Base-by-base conservation (phyloP, 2,888 invertebrate species). In the Hoplodrina ambigua region DNA sequence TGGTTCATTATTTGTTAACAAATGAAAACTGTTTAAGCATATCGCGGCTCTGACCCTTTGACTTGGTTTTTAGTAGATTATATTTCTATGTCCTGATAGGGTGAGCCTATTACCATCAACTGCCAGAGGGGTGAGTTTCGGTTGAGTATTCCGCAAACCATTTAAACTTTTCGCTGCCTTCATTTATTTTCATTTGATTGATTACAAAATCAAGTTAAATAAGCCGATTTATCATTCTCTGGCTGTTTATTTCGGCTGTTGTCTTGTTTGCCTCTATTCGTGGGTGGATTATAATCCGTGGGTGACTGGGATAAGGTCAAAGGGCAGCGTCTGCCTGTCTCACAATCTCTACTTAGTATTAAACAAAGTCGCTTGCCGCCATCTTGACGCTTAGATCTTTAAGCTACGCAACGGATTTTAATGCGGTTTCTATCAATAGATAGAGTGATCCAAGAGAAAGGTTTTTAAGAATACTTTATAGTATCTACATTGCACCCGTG, bases 231-330 rank as follows among this genome's bases (percentile, higher is more conserved):
- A 30, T 49, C 72, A 30, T 15, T 54, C 17, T 15, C 1, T n/a
- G 10, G n/a, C 5, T 33, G 41, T 44, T 41, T 73, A 41, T 65
- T 56, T 37, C 13, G 19, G 25, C 25, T 33, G 0, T 11, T 15
- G 25, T 30, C 7, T 46, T 25, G 33, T 53, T 41, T 25, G 11
- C 10, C 20, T 44, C n/a, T 5, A 3, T 11, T 1, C 11, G 71
- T 66, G 75, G 71, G 44, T 44, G 54, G 55, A 4, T 30, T 41
- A 5, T 17, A 19, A n/a, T 15, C 30, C 30, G 49, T 71, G 55
- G 66, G 66, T 30, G 65, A 44, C 4, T 7, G 11, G 19, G 25
- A 70, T 17, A 70, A 33, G 30, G 25, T 56, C 19, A 58, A 50
- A 25, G 19, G 25, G 13, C 20, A 30, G 2, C 10, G 44, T 1